Evolutionary conservation across 2,888 invertebrate species (phyloP).

Genomic region (Poecilobothrus nobilitatus): DNA sequence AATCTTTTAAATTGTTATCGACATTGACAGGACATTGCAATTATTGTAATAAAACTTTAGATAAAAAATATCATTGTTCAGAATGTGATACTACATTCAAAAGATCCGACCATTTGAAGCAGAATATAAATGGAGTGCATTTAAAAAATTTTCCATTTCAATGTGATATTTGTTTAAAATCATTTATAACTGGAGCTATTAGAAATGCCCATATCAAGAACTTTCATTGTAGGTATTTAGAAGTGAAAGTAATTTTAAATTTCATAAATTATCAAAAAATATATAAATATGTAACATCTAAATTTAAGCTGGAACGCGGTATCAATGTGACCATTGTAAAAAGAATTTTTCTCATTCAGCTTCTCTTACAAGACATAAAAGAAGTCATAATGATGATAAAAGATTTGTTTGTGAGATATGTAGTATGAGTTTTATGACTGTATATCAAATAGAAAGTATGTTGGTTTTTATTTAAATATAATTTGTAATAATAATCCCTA

Average conservation of each 20-base stretch:
- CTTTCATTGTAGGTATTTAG: background rate
- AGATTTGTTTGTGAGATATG: slow-evolving; percentile 8
- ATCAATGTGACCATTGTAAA: background rate
- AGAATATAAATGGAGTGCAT: background rate
- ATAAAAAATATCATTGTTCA: slow-evolving; percentile 7
- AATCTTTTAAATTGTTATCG: slow-evolving; percentile 3
- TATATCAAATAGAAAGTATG: slow-evolving; percentile 9
- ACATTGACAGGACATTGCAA: slow-evolving; percentile 8
- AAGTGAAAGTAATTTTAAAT: no score
- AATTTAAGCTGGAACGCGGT: background rate
- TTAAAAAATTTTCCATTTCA: background rate
- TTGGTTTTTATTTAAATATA: no score
- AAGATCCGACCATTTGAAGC: slow-evolving; percentile 10
- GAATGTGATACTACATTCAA: slow-evolving; percentile 7
- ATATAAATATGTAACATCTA: no score
- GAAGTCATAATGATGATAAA: slow-evolving; percentile 5
- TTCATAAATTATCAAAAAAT: no score
- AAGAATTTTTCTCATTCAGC: background rate
- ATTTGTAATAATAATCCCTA: background rate
- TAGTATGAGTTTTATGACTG: slow-evolving; percentile 1
- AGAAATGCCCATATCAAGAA: slow-evolving; percentile 1
- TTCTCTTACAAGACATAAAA: background rate
- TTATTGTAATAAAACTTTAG: background rate
- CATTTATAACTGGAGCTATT: background rate
- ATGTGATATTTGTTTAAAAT: background rate